Evolutionary conservation across 1,140 invertebrate species (phyloP).

Genomic region (Hydropsyche tenuis): DNA sequence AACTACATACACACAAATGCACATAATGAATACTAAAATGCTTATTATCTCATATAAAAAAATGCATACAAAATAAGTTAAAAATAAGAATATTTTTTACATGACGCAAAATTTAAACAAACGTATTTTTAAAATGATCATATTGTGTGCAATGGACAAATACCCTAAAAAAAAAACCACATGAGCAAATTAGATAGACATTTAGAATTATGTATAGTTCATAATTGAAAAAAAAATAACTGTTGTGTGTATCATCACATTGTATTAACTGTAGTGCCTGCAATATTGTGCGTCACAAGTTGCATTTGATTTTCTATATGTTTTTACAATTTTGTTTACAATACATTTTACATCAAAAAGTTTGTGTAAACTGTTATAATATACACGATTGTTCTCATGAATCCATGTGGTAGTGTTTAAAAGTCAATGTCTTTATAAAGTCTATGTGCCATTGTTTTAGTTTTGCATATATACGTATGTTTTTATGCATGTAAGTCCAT

Average conservation of each 20-base stretch:
- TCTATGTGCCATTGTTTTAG: conserved; percentile 21
- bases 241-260: conserved; percentile 40
- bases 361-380: conserved; percentile 2
- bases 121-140: background rate
- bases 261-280: conserved; percentile 48
- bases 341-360: background rate
- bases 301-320: conserved; percentile 31
- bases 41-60: too few species aligned
- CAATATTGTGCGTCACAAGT: conserved; percentile 46
- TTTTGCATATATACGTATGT: background rate
- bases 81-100: background rate
- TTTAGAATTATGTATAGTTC: conserved; percentile 26
- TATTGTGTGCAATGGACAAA: conserved; percentile 6
- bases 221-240: conserved; percentile 26
- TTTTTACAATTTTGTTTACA: background rate
- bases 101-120: background rate
- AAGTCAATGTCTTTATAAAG: conserved; percentile 19
- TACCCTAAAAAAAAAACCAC: background rate
- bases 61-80: background rate
- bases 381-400: conserved; percentile 10
- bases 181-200: background rate
- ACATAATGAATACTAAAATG: too few species aligned
- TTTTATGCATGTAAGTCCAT: too few species aligned
- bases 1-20: too few species aligned
- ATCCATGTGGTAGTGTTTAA: background rate